Percentiles rank a stretch among this genome's conserved stretches.
phyloP scores from a whole-genome alignment of 2,797 vertebrate genomes.

The Poecilia velifera region DNA sequence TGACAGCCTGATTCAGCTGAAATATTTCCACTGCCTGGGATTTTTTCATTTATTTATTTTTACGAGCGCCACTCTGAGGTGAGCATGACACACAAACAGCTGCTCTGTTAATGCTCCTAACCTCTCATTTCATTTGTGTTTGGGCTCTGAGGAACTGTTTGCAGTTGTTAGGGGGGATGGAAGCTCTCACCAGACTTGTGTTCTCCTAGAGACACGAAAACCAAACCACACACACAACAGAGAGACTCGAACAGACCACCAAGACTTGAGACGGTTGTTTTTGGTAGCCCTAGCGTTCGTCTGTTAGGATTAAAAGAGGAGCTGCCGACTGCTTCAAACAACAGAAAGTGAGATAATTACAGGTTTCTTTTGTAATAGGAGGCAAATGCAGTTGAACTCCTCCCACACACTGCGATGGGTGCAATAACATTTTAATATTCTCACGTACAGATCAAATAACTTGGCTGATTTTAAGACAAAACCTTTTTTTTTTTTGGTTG shows the following conservation, averaged over 20 bases:
- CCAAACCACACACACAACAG: constrained; percentile 1
- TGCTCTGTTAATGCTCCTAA: constrained; percentile 22
- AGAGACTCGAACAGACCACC: constrained; percentile 12
- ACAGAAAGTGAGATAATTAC: constrained; percentile 9
- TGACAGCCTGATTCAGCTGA: constrained; percentile 18
- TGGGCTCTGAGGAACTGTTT: constrained; percentile 44
- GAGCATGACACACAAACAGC: constrained; percentile 17
- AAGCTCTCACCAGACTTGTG: constrained; percentile 53
- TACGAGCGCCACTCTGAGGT: constrained; percentile 25
- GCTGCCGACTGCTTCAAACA: constrained; percentile 14
- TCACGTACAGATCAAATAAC: background rate
- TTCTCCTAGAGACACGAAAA: constrained; percentile 56
- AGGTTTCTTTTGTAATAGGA: background rate
- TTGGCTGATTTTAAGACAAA: background rate
- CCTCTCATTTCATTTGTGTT: constrained; percentile 4
- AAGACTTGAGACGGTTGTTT: constrained; percentile 27
- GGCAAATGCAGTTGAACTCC: background rate
- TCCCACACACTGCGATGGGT: background rate
- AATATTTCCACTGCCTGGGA: constrained; percentile 30
- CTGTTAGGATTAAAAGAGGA: constrained; percentile 31
- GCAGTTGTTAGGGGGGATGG: constrained; percentile 42
- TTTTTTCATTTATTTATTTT: constrained; percentile 44
- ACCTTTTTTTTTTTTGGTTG: background rate
- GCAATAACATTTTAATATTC: background rate
- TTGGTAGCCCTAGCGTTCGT: constrained; percentile 34